phyloP scores from a whole-genome alignment of 1,140 invertebrate species.

The Zeugodacus cucurbitae region DNA sequence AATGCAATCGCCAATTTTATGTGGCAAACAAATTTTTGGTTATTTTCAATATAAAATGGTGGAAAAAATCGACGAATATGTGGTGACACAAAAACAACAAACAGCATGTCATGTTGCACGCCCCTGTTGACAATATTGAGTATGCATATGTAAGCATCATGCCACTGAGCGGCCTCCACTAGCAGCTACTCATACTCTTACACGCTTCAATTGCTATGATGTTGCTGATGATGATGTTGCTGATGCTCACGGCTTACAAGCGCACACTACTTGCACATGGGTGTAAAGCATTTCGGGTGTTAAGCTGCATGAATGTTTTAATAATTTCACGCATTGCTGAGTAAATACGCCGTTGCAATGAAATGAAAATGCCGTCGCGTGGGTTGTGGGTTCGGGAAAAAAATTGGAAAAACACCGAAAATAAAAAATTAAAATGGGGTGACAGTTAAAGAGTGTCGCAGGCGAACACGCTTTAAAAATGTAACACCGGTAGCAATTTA shows the following conservation, averaged over 20 bases:
- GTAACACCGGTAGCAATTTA: neutral
- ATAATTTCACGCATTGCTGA: slow-evolving; percentile 1
- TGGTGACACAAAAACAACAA: neutral
- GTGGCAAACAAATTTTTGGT: neutral
- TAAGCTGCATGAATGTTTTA: slow-evolving; percentile 26
- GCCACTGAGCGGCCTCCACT: neutral
- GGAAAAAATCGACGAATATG: neutral
- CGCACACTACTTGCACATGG: neutral
- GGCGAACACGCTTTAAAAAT: neutral
- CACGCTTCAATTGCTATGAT: neutral
- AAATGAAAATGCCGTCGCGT: neutral
- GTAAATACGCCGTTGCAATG: neutral
- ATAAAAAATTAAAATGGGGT: neutral
- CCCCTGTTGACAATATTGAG: neutral
- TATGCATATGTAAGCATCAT: neutral
- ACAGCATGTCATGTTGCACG: neutral
- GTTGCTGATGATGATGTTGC: neutral
- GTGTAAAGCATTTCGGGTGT: neutral
- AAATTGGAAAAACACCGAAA: neutral
- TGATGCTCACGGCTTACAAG: neutral
- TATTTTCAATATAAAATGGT: neutral
- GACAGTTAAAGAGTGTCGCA: neutral
- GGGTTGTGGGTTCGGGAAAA: neutral
- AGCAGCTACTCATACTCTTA: neutral
- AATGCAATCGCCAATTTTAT: slow-evolving; percentile 13